Base-by-base conservation (phyloP, 2,797 vertebrate genomes). In the Sebastes iracundus region DNA sequence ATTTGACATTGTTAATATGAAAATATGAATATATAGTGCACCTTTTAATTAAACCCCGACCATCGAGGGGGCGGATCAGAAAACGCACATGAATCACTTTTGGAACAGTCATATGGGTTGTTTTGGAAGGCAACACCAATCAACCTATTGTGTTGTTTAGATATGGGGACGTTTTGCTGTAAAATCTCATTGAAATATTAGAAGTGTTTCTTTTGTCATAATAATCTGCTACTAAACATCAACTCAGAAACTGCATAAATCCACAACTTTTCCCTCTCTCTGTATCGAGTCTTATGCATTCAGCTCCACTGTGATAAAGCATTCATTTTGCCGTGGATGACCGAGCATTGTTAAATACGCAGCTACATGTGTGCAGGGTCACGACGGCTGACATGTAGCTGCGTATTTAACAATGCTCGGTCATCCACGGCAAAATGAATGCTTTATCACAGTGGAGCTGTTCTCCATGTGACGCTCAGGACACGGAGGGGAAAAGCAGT, bases 381-480 rank as follows among this genome's bases (percentile, higher is more conserved):
- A 72, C 22, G 73, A 72, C 49, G 38, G 78, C 66, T 84, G 86
- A 88, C 73, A 66, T 66, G 77, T 30, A 46, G 68, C 62, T 28
- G 56, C 75, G 77, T 79, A 72, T 80, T 91, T 49, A 89, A 80
- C 87, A 77, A 72, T 73, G 81, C 82, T 88, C 78, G 73, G 46
- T 84, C 85, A 84, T 81, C 87, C 90, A 65, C 20, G 13, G 67
- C 61, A 12, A 42, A 73, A 55, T 72, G 65, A 84, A 74, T 61
- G 77, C 67, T 81, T 88, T 75, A 80, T 87, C 80, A 63, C 67
- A 3, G 78, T 5, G 38, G 73, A 75, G 67, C 80, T 72, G 82
- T 62, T 85, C 80, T 78, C 63, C 62, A 0, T 65, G 86, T 58
- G 65, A 68, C 46, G 38, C 75, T 62, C 68, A 30, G 78, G 72